These are phyloP conservation scores for Ambastaia sidthimunki DNA, from an alignment of 2,797 vertebrate species.

Conservation along the genomic window DNA sequence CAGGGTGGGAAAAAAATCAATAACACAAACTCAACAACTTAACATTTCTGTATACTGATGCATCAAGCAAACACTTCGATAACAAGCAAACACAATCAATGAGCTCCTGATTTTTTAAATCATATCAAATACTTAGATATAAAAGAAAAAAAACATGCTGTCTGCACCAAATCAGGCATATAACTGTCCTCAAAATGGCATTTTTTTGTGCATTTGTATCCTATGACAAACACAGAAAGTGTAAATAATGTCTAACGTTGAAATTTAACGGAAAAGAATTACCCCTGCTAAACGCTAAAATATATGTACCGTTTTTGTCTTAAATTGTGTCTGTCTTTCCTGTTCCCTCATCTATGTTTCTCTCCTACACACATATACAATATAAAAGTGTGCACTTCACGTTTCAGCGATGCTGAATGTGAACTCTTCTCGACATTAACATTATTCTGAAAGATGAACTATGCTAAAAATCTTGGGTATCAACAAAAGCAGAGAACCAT, in stretches of 20 bases:
- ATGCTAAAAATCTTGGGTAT: constrained; percentile 6
- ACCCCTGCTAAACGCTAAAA: constrained; percentile 17
- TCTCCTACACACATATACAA: not conserved
- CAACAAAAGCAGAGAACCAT: constrained; percentile 16
- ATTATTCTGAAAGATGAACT: constrained; percentile 6
- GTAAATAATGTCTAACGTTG: constrained; percentile 26
- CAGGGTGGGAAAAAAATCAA: constrained; percentile 23
- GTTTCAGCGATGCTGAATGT: not conserved
- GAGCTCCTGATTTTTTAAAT: constrained; percentile 10
- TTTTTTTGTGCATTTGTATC: constrained; percentile 37
- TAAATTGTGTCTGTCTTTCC: constrained; percentile 15
- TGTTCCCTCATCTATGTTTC: not conserved
- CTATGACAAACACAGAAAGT: constrained; percentile 22
- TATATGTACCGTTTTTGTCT: constrained; percentile 30
- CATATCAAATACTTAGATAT: constrained; percentile 30
- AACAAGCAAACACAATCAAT: constrained; percentile 19
- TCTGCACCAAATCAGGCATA: constrained; percentile 35
- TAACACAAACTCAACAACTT: constrained; percentile 14
- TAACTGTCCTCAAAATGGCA: constrained; percentile 14
- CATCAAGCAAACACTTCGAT: constrained; percentile 12
- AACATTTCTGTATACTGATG: constrained; percentile 22
- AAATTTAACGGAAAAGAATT: constrained; percentile 17
- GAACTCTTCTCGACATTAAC: not conserved
- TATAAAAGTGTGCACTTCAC: not conserved
- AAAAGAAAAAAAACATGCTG: constrained; percentile 23